Evolutionary conservation across 2,888 invertebrate genomes (phyloP).

Genomic region (Nymphalis c-album): DNA sequence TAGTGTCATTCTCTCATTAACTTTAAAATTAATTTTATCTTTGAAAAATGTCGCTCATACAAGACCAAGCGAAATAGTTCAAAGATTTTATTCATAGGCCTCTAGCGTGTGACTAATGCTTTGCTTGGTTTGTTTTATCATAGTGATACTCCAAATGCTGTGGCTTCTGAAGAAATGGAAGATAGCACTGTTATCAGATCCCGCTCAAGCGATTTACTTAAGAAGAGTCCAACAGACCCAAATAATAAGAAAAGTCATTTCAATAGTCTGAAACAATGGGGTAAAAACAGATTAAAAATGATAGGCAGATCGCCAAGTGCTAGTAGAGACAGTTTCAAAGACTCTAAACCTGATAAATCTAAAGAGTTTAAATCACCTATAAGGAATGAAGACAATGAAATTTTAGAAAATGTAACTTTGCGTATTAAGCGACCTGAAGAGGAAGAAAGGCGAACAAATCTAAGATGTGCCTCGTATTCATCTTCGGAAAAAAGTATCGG

Average conservation of each 20-base stretch:
- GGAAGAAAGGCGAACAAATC: conserved; percentile 86
- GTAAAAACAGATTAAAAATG: conserved; percentile 87
- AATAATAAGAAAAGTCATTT: conserved; percentile 84
- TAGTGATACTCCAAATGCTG: conserved; percentile 79
- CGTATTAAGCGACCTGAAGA: conserved; percentile 82
- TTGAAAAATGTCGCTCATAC: conserved; percentile 68
- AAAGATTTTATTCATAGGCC: conserved; percentile 68
- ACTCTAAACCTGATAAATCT: conserved; percentile 66
- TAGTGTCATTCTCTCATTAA: conserved; percentile 77
- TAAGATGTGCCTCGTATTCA: conserved; percentile 89
- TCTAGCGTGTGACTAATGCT: conserved; percentile 82
- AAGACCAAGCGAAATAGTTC: conserved; percentile 70
- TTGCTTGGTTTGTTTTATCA: conserved; percentile 81
- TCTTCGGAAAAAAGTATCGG: conserved; percentile 87
- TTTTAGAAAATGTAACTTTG: conserved; percentile 85
- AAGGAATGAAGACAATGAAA: conserved; percentile 80
- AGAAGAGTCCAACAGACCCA: conserved; percentile 84
- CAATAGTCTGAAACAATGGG: conserved; percentile 92
- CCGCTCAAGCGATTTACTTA: conserved; percentile 88
- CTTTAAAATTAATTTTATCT: conserved; percentile 74
- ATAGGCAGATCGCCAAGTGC: conserved; percentile 84
- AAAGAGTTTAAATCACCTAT: conserved; percentile 69
- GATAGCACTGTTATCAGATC: conserved; percentile 83
- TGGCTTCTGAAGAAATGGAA: conserved; percentile 77
- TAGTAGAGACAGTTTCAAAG: conserved; percentile 77